These are phyloP conservation scores for Leptinotarsa haldemani DNA, from an alignment of 2,888 invertebrate genomes.

Conservation along the genomic window DNA sequence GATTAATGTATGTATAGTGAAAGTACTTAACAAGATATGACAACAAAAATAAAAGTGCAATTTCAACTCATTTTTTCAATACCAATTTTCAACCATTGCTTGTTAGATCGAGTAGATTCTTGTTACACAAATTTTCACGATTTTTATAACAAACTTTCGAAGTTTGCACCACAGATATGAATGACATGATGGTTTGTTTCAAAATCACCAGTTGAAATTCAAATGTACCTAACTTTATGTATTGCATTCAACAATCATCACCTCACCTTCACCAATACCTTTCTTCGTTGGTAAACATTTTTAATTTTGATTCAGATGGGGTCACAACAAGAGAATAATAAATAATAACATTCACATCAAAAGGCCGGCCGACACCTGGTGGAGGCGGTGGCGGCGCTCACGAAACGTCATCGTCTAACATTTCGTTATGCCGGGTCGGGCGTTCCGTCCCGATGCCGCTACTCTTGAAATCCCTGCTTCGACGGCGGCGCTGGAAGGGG, in stretches of 20 bases:
- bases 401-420: conserved; percentile 33
- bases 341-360: conserved; percentile 37
- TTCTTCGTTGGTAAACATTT: conserved; percentile 6
- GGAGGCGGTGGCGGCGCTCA: conserved; percentile 28
- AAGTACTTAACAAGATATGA: too few relatives aligned
- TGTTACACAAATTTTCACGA: too few relatives aligned
- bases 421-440: conserved; percentile 18
- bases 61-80: too few relatives aligned
- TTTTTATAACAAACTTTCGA: too few relatives aligned
- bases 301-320: conserved; percentile 32
- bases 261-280: conserved; percentile 6
- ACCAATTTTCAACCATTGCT: too few relatives aligned
- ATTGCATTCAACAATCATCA: background rate
- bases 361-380: conserved; percentile 35
- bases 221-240: background rate
- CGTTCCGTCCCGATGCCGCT: conserved; percentile 35
- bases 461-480: conserved; percentile 41
- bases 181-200: too few relatives aligned
- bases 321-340: conserved; percentile 25
- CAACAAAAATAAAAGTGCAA: too few relatives aligned
- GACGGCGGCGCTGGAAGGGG: conserved; percentile 35
- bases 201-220: background rate
- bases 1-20: too few relatives aligned
- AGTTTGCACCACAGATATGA: too few relatives aligned
- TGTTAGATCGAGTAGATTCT: too few relatives aligned